Conservation (phyloP, 2,797 vertebrate genomes). For the Cossypha heuglini region DNA sequence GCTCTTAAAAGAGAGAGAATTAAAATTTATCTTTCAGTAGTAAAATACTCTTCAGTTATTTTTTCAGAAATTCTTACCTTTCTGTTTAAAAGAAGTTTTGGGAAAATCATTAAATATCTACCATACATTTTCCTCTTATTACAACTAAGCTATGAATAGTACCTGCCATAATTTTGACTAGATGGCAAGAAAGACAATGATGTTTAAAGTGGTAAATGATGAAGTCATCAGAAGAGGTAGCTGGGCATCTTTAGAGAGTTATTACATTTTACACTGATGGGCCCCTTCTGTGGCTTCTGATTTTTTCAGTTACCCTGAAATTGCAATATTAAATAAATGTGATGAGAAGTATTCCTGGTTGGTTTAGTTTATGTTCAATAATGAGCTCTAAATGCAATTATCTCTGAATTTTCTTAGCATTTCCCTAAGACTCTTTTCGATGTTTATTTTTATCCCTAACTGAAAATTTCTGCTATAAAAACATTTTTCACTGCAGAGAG, state of each 20-base stretch:
- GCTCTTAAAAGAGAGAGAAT: background rate
- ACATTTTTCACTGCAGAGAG: background rate
- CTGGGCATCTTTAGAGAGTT: background rate
- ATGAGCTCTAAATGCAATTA: constrained; percentile 38
- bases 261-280: background rate
- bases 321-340: constrained; percentile 30
- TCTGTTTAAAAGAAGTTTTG: background rate
- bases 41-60: background rate
- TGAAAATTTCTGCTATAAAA: constrained; percentile 4
- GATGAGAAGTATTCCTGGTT: constrained; percentile 40
- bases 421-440: background rate
- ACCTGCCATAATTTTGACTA: background rate
- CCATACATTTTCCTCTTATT: background rate
- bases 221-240: background rate
- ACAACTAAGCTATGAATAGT: background rate
- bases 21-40: background rate
- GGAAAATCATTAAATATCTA: background rate
- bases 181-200: background rate
- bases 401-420: background rate
- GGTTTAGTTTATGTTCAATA: constrained; percentile 35
- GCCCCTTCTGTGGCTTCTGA: background rate
- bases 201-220: background rate
- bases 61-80: background rate
- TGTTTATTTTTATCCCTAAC: constrained; percentile 35
- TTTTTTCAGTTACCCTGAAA: constrained; percentile 33